Percentiles rank a stretch among this genome's conserved stretches.
These are phyloP conservation scores for Berghia stephanieae DNA, from an alignment of 1,140 invertebrate genomes.

Conservation along the genomic window DNA sequence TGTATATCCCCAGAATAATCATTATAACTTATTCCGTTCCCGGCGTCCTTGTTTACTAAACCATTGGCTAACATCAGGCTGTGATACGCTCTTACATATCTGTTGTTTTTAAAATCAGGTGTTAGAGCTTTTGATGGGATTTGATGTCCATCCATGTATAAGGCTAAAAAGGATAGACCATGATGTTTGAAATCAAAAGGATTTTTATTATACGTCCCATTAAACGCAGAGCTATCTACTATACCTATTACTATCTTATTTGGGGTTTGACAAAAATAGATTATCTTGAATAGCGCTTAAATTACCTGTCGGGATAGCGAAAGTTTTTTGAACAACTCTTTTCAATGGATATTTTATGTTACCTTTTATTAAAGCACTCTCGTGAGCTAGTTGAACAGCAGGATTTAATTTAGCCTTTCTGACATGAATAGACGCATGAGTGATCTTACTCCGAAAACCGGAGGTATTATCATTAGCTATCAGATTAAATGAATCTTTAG, in stretches of 20 bases:
- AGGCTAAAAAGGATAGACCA: background rate
- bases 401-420: slow-evolving; percentile 12
- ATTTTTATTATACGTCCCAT: background rate
- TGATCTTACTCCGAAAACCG: background rate
- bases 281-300: background rate
- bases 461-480: background rate
- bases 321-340: background rate
- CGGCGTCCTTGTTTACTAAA: background rate
- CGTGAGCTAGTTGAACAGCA: too few relatives aligned
- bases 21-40: background rate
- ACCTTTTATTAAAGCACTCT: too few relatives aligned
- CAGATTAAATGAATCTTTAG: slow-evolving; percentile 1
- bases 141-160: slow-evolving; percentile 12
- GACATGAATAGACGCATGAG: background rate
- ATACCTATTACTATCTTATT: background rate
- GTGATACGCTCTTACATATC: background rate
- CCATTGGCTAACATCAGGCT: background rate
- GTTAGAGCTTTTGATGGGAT: slow-evolving; percentile 1
- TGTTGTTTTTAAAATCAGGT: background rate
- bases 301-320: background rate
- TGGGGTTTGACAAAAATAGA: slow-evolving; percentile 8
- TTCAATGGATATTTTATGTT: too few relatives aligned
- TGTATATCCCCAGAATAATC: background rate
- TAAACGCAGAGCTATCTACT: slow-evolving; percentile 4
- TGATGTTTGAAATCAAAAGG: background rate